A percentile compares a stretch with the other conserved stretches of the same genome.
These are phyloP conservation scores for Phrynosoma blainvillii DNA, from an alignment of 2,113 vertebrate species.

Conservation along the genomic window DNA sequence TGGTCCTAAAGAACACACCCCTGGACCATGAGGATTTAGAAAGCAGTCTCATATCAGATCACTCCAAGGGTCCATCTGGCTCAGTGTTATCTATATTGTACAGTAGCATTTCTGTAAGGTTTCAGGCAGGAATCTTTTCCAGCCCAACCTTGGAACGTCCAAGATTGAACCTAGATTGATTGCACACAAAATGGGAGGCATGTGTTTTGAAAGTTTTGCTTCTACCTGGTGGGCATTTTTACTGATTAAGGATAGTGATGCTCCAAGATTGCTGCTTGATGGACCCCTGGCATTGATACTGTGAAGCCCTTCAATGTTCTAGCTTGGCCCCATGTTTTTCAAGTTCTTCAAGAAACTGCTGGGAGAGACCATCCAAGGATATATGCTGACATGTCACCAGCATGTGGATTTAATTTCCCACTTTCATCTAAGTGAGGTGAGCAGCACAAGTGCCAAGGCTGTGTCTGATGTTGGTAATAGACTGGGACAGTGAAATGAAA, in stretches of 20 bases:
- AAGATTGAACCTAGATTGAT: not conserved
- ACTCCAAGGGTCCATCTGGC: not conserved
- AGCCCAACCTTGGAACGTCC: not conserved
- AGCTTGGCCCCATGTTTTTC: not conserved
- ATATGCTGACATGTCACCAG: too few relatives aligned
- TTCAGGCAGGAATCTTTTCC: not conserved
- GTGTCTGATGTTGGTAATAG: too few relatives aligned
- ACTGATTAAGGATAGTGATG: not conserved
- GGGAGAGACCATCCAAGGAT: too few relatives aligned
- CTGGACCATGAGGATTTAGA: not conserved
- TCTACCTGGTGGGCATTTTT: not conserved
- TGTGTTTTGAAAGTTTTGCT: not conserved
- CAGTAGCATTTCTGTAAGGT: too few relatives aligned
- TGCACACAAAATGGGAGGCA: too few relatives aligned
- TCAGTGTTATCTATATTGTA: not conserved
- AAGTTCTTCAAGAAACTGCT: not conserved
- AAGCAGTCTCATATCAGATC: not conserved
- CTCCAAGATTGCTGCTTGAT: not conserved
- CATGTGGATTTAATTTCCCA: too few relatives aligned
- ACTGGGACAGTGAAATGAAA: too few relatives aligned
- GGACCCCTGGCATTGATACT: not conserved
- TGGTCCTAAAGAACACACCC: not conserved
- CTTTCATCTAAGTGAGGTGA: too few relatives aligned
- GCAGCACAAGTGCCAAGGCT: too few relatives aligned
- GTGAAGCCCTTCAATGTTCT: not conserved